phyloP scores from a whole-genome alignment of 2,888 invertebrate species.

The Hyposoter dolosus region DNA sequence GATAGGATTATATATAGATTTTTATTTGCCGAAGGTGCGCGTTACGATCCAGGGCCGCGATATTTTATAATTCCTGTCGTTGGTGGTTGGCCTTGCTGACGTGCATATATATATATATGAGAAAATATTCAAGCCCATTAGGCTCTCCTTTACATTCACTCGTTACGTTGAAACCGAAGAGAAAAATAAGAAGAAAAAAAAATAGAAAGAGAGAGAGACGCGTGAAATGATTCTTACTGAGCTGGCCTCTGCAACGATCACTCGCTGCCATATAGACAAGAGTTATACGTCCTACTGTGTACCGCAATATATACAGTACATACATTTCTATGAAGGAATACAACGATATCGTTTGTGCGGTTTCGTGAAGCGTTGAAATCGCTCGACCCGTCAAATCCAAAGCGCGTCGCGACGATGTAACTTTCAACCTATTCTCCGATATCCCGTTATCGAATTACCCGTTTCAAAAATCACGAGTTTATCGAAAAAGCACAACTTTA shows the following conservation, averaged over 20 bases:
- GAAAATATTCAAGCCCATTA: conserved; percentile 68
- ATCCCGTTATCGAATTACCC: conserved; percentile 43
- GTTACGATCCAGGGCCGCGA: conserved; percentile 58
- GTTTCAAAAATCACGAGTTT: conserved; percentile 24
- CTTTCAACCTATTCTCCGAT: conserved; percentile 8
- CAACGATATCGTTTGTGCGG: conserved; percentile 61
- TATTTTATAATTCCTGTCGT: conserved; percentile 67
- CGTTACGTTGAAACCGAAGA: conserved; percentile 61
- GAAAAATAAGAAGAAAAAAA: conserved; percentile 15
- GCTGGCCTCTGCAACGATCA: conserved; percentile 40
- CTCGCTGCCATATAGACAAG: conserved; percentile 23
- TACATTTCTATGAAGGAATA: conserved; percentile 36
- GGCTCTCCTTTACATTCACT: conserved; percentile 72
- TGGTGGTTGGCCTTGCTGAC: conserved; percentile 72
- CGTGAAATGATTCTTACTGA: conserved; percentile 47
- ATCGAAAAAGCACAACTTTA: conserved; percentile 10
- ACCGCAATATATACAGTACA: conserved; percentile 35
- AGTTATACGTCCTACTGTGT: conserved; percentile 15
- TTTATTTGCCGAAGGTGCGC: conserved; percentile 49
- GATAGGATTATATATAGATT: background rate
- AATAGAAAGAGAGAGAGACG: conserved; percentile 27
- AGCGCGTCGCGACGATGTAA: conserved; percentile 10
- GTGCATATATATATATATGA: conserved; percentile 24
- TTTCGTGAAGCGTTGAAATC: conserved; percentile 61
- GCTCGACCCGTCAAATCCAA: conserved; percentile 32